Base-by-base conservation (phyloP, 2,113 vertebrate genomes). In the Caranx melampygus region DNA sequence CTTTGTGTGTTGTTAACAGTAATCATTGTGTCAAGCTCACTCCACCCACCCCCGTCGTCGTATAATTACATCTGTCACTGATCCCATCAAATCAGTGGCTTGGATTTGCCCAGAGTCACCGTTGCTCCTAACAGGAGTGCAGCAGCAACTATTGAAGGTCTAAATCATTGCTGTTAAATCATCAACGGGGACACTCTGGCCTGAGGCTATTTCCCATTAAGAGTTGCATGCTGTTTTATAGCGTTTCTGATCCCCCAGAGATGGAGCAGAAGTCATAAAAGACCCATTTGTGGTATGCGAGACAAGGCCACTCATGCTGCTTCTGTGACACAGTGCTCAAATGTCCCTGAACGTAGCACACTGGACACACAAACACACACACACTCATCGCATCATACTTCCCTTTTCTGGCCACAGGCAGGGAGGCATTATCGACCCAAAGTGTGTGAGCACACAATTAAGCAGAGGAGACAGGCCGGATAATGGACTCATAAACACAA, bases 401-500 rank as follows among this genome's bases (percentile, higher is more conserved):
- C 84, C 52, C 75, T 81, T 81, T 66, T 51, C 72, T 63, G 78
- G 74, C 78, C 77, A 81, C 78, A 81, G 78, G 79, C 75, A 26
- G 1, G 40, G 34, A 45, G 80, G 59, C 72, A 75, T 89, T 93
- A 94, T 93, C 78, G 90, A 93, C 89, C 90, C 64, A 54, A 85
- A 87, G 86, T 91, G 87, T 92, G 84, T 86, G 91, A 91, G 86
- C 71, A 78, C 83, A 88, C 92, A 92, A 91, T 93, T 94, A 93
- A 84, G 88, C 82, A 82, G 83, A 86, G 70, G 86, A 84, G 89
- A 91, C 87, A 58, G 79, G 82, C 66, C 42, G 37, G 77, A 74
- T 92, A 93, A 93, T 93, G 82, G 88, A 92, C 86, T 90, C 90
- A 88, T 94, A 92, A 95, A 93, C 87, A 91, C 78, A 89, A 82